Percentiles rank a stretch among this genome's conserved stretches.
Conservation (phyloP, 1,140 invertebrate species). For the Bathynomus jamesi region DNA sequence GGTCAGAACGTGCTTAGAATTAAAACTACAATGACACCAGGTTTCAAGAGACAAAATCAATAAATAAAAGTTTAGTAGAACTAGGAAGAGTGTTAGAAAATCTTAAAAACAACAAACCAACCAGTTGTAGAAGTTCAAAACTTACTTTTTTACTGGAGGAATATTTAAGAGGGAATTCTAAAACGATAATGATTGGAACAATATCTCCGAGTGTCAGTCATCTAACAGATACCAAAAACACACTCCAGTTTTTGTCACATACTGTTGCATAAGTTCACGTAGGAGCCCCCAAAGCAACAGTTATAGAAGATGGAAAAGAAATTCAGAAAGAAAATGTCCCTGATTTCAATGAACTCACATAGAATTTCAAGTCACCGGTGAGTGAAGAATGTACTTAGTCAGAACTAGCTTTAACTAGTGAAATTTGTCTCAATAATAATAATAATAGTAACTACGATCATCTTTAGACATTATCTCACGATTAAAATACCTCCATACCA, state of each 20-base stretch:
- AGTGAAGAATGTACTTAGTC: no score
- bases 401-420: no score
- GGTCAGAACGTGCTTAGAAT: background rate
- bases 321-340: background rate
- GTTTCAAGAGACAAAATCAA: background rate
- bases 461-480: no score
- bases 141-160: background rate
- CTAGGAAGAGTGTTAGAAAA: background rate
- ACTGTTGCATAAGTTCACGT: background rate
- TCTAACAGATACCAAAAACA: background rate
- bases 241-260: background rate
- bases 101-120: background rate
- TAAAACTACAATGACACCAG: background rate
- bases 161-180: background rate
- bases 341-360: no score
- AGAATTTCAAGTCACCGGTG: no score
- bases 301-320: background rate
- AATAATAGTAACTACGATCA: no score
- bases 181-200: background rate
- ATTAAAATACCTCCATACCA: no score
- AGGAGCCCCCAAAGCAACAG: background rate
- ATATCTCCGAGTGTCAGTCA: background rate
- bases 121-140: background rate
- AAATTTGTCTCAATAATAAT: no score
- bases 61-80: background rate